Evolutionary conservation across 2,797 vertebrate genomes (phyloP).

Genomic region (Rhadinocentrus ornatus): DNA sequence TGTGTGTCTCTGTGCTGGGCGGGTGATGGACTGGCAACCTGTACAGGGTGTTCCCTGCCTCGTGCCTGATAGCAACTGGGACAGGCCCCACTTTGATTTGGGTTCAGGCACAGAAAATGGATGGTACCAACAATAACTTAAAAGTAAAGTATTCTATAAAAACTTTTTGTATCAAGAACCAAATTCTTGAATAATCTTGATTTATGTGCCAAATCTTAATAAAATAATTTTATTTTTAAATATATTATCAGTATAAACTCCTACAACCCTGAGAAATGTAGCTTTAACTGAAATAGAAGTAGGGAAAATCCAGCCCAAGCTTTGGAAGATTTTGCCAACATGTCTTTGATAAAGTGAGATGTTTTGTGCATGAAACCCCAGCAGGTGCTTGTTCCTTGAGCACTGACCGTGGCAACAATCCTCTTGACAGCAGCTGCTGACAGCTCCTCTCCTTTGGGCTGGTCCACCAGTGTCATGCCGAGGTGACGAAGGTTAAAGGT

Average conservation of each 20-base stretch:
- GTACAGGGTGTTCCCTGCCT: background rate
- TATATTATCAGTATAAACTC: background rate
- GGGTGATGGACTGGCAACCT: background rate
- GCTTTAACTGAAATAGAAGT: background rate
- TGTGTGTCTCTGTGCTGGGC: background rate
- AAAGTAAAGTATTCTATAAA: too few species aligned
- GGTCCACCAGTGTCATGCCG: slow-evolving; percentile 95
- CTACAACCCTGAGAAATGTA: background rate
- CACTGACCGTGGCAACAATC: slow-evolving; percentile 91
- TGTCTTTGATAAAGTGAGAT: background rate
- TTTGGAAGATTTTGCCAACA: background rate
- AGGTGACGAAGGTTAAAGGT: slow-evolving; percentile 93
- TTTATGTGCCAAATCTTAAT: too few species aligned
- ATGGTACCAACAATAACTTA: background rate
- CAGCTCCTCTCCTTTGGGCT: slow-evolving; percentile 94
- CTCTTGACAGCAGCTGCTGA: slow-evolving; percentile 92
- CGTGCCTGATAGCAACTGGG: too few species aligned
- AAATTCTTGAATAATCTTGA: too few species aligned
- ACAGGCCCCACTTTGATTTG: background rate
- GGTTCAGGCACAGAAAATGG: background rate
- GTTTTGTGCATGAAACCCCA: background rate
- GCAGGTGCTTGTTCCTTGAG: background rate
- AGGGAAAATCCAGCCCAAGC: background rate
- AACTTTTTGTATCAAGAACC: too few species aligned
- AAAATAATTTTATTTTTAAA: background rate